A percentile compares a stretch with the other conserved stretches of the same genome.
phyloP scores from a whole-genome alignment of 2,113 vertebrate species.

The Chloropsis cyanopogon region DNA sequence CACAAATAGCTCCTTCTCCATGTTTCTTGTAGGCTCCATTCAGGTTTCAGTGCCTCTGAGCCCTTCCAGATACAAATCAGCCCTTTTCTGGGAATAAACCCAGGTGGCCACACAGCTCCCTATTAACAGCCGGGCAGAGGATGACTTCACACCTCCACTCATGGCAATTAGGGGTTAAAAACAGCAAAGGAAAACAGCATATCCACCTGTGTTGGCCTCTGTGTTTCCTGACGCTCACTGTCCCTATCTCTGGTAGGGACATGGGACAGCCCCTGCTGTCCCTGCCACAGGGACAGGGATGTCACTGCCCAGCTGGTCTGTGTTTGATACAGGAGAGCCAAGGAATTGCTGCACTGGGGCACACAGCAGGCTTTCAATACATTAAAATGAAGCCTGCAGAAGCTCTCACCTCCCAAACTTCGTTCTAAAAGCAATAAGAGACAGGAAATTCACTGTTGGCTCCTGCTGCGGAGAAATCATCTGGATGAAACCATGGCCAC shows the following conservation, averaged over 20 bases:
- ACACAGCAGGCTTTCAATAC: not conserved
- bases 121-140: not conserved
- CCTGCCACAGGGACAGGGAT: not conserved
- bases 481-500: not conserved
- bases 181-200: not conserved
- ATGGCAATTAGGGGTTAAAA: not conserved
- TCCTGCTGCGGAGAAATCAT: not conserved
- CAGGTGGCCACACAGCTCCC: not conserved
- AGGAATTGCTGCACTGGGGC: not conserved
- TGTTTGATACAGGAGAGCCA: not conserved
- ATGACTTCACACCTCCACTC: not conserved
- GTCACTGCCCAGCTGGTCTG: not conserved
- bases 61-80: not conserved
- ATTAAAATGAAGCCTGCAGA: not conserved
- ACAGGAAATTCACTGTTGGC: not conserved
- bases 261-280: fast-evolving
- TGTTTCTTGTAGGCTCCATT: not conserved
- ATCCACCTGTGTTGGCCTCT: fast-evolving
- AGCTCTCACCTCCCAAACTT: not conserved
- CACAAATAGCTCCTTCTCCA: not conserved
- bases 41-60: not conserved
- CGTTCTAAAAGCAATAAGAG: not conserved
- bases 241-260: fast-evolving
- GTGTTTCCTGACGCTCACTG: not conserved
- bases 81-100: not conserved